Base-by-base conservation (phyloP, 1,140 invertebrate species). In the Nasonia giraulti region DNA sequence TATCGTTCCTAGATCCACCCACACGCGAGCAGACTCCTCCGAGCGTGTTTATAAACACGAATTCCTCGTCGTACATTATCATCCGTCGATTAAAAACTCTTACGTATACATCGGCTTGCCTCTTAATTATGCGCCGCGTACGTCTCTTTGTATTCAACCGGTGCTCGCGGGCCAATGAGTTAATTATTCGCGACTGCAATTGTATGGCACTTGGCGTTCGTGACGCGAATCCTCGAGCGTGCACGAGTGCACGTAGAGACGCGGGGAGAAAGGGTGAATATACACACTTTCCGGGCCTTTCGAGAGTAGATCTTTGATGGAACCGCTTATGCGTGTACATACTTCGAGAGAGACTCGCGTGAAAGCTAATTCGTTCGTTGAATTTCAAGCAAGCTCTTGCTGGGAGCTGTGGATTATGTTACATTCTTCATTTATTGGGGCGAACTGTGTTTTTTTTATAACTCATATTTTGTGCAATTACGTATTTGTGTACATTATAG, bases 171-270 rank as follows among this genome's bases (percentile, higher is more conserved):
- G 10, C 73, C n/a, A 40, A 23, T 40, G 33, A 44, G 73, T 31
- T 75, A 44, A 75, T 75, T 75, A 75, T 75, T 75, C 73, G 73
- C 20, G 6, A 33, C 20, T 14, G 37, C 73, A 40, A 75, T 44
- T 75, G 33, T 75, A 40, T 20, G 73, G 37, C 37, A 75, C 73
- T 75, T 75, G 37, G 7, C 2, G 17, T 33, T 75, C 73, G 73
- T 17, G 73, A 75, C n/a, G n/a, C n/a, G n/a, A n/a, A n/a, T n/a
- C n/a, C n/a, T n/a, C n/a, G n/a, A n/a, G n/a, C 40, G 20, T 5
- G 17, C 1, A 12, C 33, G 33, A 37, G 33, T 62, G 6, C 17
- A 6, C 20, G 4, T 5, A 14, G 55, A 62, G 17, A 27, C 27
- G 27, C 27, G 27, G 37, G 6, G 17, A 20, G 73, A 40, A 75